Conservation (phyloP, 2,797 vertebrate species). For the Botia almorhae region DNA sequence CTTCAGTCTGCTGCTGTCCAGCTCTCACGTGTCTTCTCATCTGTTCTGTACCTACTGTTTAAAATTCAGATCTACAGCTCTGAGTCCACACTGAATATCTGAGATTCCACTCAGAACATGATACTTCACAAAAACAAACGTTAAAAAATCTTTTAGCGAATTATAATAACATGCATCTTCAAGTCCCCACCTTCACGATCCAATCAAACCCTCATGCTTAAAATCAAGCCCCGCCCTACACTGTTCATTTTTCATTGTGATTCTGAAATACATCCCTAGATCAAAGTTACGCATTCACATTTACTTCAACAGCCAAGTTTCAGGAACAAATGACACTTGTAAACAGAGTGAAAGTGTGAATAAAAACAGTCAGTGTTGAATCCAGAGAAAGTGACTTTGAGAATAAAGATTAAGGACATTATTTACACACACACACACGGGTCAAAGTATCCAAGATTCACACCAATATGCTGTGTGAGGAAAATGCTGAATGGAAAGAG, state of each 20-base stretch:
- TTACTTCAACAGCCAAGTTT: neutral
- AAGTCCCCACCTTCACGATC: neutral
- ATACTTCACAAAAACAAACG: no score
- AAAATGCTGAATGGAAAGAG: constrained; percentile 30
- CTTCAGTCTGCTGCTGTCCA: neutral
- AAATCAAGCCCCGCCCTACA: no score
- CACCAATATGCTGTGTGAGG: constrained; percentile 45
- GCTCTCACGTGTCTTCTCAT: constrained; percentile 29
- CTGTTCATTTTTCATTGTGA: no score
- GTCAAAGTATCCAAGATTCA: constrained; percentile 14
- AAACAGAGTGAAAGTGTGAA: neutral
- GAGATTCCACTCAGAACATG: neutral
- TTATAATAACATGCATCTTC: neutral
- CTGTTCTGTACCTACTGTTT: constrained; percentile 8
- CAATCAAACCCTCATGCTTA: no score
- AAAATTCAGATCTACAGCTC: constrained; percentile 22
- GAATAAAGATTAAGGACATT: constrained; percentile 40
- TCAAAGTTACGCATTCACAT: neutral
- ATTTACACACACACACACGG: constrained; percentile 36
- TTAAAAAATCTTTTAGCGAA: neutral
- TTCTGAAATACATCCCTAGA: neutral
- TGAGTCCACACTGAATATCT: neutral
- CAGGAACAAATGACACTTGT: neutral
- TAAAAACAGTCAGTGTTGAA: neutral
- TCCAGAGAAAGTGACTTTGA: constrained; percentile 16